Evolutionary conservation across 64 coral and sea anemone species (phyloP), one percentile per base, ranked within the genome.

Genomic region (Montipora sp.): DNA sequence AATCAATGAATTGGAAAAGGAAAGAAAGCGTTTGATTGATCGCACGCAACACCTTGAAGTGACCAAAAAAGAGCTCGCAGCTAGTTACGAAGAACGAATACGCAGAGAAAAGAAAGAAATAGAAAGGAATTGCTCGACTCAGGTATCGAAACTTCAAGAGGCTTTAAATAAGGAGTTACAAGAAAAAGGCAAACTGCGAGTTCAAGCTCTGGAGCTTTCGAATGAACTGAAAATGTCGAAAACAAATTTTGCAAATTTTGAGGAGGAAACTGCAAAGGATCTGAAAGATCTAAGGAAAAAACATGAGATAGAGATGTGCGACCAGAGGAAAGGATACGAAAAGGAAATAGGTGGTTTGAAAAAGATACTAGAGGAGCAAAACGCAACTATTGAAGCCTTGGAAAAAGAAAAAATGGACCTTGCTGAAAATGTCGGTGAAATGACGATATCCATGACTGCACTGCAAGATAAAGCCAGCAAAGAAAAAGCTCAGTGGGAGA

Each of bases 141-240:
- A 73, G 75, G 85, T 44, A 57, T 93, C 60, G 61, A 87, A 87
- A 71, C 91, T 93, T 36, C 83, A 88, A 79, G 61, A 76, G 7
- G 11, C 59, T 0, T 48, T 93, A 3, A 88, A 72, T 22, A 88
- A 93, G 66, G 91, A 93, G 73, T 7, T 24, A 5, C 67, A 61
- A 80, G 83, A 87, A 18, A 93, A 88, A 73, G 68, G 68, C 65
- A 58, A 71, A 13, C 55, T 92, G 4, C n/a, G 83, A 8, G 12
- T 19, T 24, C 67, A 60, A 8, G 18, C 65, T 84, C 55, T 75
- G 58, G 80, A 84, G 21, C 55, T 85, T 77, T 57, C 43, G 50
- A 73, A 23, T 53, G 79, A 91, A 63, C 12, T 81, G 72, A 83
- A 44, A 48, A 81, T 15, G 2, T 83, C 23, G 44, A 80, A 93